Evolutionary conservation across 2,113 vertebrate genomes (phyloP), one percentile per base, ranked within the genome.

Genomic region (Mormyrus lacerda): DNA sequence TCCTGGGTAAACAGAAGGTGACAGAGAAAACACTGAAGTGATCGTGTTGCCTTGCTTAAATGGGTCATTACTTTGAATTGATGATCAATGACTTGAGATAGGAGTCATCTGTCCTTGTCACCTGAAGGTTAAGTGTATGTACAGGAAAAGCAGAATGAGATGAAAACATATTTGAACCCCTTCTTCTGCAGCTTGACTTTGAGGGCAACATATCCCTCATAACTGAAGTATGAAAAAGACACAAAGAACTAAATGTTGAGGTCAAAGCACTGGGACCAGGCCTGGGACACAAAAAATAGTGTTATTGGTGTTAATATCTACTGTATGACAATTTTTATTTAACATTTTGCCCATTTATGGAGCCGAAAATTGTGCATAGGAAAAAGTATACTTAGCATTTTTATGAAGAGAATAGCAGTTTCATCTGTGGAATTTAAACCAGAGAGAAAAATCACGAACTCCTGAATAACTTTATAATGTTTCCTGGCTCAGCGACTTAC

Each of bases 101-200:
- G 87, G 90, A 90, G 76, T 90, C 88, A 91, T 93, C 85, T 90
- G 89, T 92, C 92, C 90, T 87, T 87, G 88, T 92, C 89, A 91
- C 39, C 19, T 85, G 19, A 58, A 90, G 87, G 90, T 89, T 91
- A 90, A 91, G 89, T 42, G 89, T 90, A 76, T 35, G 35, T 35
- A 82, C 48, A 90, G 87, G 27, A 45, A 50, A 89, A 88, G 44
- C 51, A 83, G 73, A 91, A 91, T 89, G 83, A 90, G 85, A 91
- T 91, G 85, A 73, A 89, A 76, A 61, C 39, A 58, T 87, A 84
- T 90, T 87, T 87, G 2, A 58, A 89, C 45, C 85, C 85, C 85
- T n/a, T 58, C 42, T 39, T 88, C 8, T 79, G 61, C 13, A 79
- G 51, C 2, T 15, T 88, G 76, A 91, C 90, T 92, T 93, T 91